Evolutionary conservation across 2,113 vertebrate species (phyloP), one percentile per base, ranked within the genome.

Genomic region (Gallinago jamesoni): DNA sequence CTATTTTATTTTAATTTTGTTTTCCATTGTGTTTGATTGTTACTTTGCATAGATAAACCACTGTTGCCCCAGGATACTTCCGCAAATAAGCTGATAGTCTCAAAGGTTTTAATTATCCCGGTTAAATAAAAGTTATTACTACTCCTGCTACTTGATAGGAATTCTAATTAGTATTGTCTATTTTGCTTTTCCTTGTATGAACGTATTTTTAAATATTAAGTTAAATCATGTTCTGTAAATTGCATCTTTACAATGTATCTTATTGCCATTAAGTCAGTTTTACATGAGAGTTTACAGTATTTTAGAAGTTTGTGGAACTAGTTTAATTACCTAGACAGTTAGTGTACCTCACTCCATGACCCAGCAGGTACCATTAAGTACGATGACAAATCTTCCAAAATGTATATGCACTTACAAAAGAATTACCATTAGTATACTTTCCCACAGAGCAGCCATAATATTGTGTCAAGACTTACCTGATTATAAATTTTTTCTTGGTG

Each of bases 71-170:
- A 68, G 82, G 90, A 95, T 31, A 82, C 47, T 73, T 94, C 9
- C 74, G 48, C 83, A 95, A 95, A 96, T 70, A 94, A 86, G 60
- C 53, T 84, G 67, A 85, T 77, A 80, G 63, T 91, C 94, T 97
- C 97, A 86, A 93, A 97, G 88, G 93, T 92, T 96, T 98, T 97
- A 96, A 97, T 97, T 95, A 96, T 77, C 39, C 77, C 75, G 39
- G 84, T 95, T 94, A 96, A 97, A 91, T 31, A 91, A 60, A 83
- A 97, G 62, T 94, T 96, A 83, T 66, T 77, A 90, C 43, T 96
- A 84, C 45, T 94, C 64, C 45, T 90, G 88, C 72, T 75, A 75
- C n/a, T 84, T 94, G 43, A 91, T 59, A 52, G 69, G 74, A 92
- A 96, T 95, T 95, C 43, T 96, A 97, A 92, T 97, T 86, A 95